These are phyloP conservation scores for Pomacea maculata DNA, from an alignment of 1,140 invertebrate genomes.

Conservation along the genomic window DNA sequence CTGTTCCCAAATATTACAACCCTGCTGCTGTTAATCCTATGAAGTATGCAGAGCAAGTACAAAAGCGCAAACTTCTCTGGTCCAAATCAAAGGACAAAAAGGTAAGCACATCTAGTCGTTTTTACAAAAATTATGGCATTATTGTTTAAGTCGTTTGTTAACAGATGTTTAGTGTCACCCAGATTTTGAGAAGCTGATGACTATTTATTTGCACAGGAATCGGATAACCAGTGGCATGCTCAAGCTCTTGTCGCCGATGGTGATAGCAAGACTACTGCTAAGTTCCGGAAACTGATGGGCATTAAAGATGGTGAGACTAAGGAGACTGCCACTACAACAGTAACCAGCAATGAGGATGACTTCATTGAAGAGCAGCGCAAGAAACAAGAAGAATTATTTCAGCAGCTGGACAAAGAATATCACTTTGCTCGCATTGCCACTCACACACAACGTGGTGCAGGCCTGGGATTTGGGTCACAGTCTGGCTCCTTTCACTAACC, in stretches of 20 bases:
- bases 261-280: slow-evolving; percentile 90
- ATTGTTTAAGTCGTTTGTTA: background rate
- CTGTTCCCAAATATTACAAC: slow-evolving; percentile 80
- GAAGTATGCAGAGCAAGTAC: slow-evolving; percentile 87
- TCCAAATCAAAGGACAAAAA: slow-evolving; percentile 69
- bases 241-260: slow-evolving; percentile 84
- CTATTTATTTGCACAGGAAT: slow-evolving; percentile 35
- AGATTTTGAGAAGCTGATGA: background rate
- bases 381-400: slow-evolving; percentile 91
- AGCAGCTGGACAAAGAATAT: slow-evolving; percentile 92
- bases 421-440: slow-evolving; percentile 92
- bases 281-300: slow-evolving; percentile 95
- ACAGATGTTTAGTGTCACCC: background rate
- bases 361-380: slow-evolving; percentile 53
- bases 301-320: slow-evolving; percentile 76
- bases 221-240: slow-evolving; percentile 53
- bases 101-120: slow-evolving; percentile 24
- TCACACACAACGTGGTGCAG: slow-evolving; percentile 91
- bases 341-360: slow-evolving; percentile 62
- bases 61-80: slow-evolving; percentile 91
- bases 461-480: slow-evolving; percentile 78
- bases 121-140: background rate
- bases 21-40: slow-evolving; percentile 80
- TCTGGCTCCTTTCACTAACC: slow-evolving; percentile 3
- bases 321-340: slow-evolving; percentile 2